Conservation (phyloP, 2,113 vertebrate genomes). For the Gobio gobio region DNA sequence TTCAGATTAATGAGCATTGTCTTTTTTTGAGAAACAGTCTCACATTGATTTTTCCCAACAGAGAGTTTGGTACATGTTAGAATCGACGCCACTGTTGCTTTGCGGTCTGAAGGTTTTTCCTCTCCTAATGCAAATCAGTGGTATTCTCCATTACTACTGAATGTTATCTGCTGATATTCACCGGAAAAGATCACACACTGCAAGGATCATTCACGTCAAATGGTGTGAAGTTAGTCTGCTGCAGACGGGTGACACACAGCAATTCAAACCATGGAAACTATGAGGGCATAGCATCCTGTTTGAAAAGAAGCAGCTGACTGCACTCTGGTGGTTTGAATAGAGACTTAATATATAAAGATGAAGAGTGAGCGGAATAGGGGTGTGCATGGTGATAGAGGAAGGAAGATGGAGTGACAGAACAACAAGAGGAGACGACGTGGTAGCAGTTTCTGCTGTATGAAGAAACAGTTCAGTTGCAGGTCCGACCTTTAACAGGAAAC, state of each 20-base stretch:
- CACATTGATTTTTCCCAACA: constrained; percentile 9
- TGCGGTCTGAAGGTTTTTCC: neutral
- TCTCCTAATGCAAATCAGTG: constrained; percentile 29
- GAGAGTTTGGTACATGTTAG: neutral
- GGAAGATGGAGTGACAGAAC: constrained; percentile 50
- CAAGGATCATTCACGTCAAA: neutral
- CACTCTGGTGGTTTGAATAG: neutral
- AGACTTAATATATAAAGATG: neutral
- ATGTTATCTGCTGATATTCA: constrained; percentile 21
- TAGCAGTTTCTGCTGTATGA: constrained; percentile 24
- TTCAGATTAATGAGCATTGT: neutral
- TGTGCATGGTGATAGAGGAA: constrained; percentile 34
- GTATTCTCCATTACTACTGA: constrained; percentile 16
- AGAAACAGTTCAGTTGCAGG: constrained; percentile 64
- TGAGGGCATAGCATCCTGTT: neutral
- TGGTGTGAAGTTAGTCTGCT: neutral
- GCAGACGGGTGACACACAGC: neutral
- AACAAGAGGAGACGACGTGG: constrained; percentile 25
- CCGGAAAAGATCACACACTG: neutral
- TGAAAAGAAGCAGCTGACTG: neutral
- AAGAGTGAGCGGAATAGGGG: neutral
- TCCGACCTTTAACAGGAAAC: constrained; percentile 76
- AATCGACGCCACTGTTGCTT: neutral
- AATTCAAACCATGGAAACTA: neutral
- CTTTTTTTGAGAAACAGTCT: neutral